Evolutionary conservation across 1,140 invertebrate species (phyloP), one percentile per base, ranked within the genome.

Genomic region (Tetragnatha versicolor): DNA sequence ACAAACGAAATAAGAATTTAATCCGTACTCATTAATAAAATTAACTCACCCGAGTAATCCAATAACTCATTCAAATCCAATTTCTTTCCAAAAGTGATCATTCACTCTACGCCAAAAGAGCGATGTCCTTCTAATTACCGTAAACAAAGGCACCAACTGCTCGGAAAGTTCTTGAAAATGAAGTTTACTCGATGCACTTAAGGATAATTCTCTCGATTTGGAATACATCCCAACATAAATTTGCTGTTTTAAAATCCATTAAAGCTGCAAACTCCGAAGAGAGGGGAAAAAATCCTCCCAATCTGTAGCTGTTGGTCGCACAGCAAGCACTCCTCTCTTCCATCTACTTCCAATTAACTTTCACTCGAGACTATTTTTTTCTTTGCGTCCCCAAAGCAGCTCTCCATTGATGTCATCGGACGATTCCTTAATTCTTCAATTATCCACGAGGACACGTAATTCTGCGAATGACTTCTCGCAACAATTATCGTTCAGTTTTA

Each of bases 401-500:
- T n/a, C n/a, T n/a, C n/a, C n/a, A n/a, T 45, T n/a, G 42, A 25
- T 17, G 33, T 17, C 37, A n/a, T 2, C 20, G 60, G 42, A 63
- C 22, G 27, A 17, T 53, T 53, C 47, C 27, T 53, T 42, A 58
- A 69, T 55, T 22, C 35, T n/a, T 29, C 68, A 72, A 58, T 72
- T 72, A 66, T 58, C 20, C 29, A 31, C 33, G 51, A 10, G 51
- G 29, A 58, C 33, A 39, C 17, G 51, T 31, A 72, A 72, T 72
- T 72, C 58, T 17, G 51, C 39, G 33, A 47, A 72, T 72, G 68
- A 72, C 49, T 72, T 72, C n/a, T 72, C n/a, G 68, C 35, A 53
- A 72, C 68, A 72, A 72, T 72, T 58, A 72, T 72, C 51, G 31
- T 42, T 35, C 68, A 31, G 42, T 72, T 72, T 72, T 35, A 72